Percentiles rank a stretch among this genome's conserved stretches.
These are phyloP conservation scores for Mechanitis mazaeus DNA, from an alignment of 2,888 invertebrate species.

Conservation along the genomic window DNA sequence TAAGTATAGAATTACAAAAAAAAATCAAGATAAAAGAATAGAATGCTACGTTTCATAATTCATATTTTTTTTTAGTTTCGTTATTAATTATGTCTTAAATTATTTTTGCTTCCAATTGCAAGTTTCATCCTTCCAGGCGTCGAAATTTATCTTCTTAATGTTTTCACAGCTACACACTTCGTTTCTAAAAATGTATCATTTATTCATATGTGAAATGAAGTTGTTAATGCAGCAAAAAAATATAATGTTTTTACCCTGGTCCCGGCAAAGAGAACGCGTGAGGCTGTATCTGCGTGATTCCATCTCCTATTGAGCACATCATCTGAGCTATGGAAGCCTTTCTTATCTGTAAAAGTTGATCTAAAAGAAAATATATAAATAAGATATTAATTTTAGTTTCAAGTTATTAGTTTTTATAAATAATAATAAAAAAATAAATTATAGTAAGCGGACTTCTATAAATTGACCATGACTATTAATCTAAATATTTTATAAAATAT, in stretches of 20 bases:
- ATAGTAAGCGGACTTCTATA: too few species aligned
- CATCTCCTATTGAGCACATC: conserved; percentile 49
- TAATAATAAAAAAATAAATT: too few species aligned
- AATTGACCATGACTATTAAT: too few species aligned
- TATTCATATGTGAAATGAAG: background rate
- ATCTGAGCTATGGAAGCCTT: conserved; percentile 45
- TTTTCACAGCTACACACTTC: conserved; percentile 35
- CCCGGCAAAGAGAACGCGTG: conserved; percentile 41
- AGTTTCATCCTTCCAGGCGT: conserved; percentile 37
- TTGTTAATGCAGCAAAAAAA: background rate
- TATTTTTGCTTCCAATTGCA: conserved; percentile 22
- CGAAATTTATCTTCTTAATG: conserved; percentile 36
- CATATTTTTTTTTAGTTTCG: background rate
- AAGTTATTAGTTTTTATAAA: too few species aligned
- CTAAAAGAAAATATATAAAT: conserved; percentile 33
- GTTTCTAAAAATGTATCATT: conserved; percentile 37
- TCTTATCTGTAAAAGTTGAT: conserved; percentile 49
- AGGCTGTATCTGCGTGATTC: conserved; percentile 48
- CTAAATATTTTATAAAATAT: too few species aligned
- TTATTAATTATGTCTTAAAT: background rate
- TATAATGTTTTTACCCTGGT: conserved; percentile 33
- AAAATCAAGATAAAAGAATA: too few species aligned
- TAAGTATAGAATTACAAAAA: too few species aligned
- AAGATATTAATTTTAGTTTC: background rate
- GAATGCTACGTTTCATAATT: too few species aligned